phyloP scores from a whole-genome alignment of 2,888 invertebrate species.

The Drosophila nr. perissopoda region DNA sequence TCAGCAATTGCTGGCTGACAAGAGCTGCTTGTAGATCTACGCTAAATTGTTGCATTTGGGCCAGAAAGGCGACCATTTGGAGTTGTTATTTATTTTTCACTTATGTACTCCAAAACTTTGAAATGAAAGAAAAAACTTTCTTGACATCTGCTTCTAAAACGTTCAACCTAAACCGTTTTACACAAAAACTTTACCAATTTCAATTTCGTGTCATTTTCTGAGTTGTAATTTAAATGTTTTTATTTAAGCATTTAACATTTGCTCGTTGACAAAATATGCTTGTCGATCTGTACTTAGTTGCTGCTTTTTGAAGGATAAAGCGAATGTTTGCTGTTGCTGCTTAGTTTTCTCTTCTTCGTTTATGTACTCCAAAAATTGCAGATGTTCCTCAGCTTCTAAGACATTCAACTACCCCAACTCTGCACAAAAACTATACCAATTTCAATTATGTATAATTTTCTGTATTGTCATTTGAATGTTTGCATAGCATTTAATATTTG shows the following conservation, averaged over 20 bases:
- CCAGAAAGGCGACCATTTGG: too few species aligned
- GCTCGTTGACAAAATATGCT: not conserved
- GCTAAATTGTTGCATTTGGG: not conserved
- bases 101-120: not conserved
- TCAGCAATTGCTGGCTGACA: not conserved
- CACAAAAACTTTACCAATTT: not conserved
- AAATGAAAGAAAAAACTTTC: not conserved
- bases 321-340: not conserved
- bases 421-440: not conserved
- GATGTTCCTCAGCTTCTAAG: not conserved
- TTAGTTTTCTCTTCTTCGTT: not conserved
- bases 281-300: not conserved
- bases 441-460: not conserved
- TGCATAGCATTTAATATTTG: conserved; percentile 15
- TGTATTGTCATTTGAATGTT: not conserved
- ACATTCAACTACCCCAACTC: not conserved
- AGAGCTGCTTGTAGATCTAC: not conserved
- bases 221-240: not conserved
- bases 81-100: not conserved
- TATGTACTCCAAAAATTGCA: not conserved
- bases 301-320: not conserved
- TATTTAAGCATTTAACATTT: conserved; percentile 2
- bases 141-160: not conserved
- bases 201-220: not conserved
- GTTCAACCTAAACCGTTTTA: not conserved